Evolutionary conservation across 2,888 invertebrate species (phyloP).

Genomic region (Leptinotarsa peninsularis): DNA sequence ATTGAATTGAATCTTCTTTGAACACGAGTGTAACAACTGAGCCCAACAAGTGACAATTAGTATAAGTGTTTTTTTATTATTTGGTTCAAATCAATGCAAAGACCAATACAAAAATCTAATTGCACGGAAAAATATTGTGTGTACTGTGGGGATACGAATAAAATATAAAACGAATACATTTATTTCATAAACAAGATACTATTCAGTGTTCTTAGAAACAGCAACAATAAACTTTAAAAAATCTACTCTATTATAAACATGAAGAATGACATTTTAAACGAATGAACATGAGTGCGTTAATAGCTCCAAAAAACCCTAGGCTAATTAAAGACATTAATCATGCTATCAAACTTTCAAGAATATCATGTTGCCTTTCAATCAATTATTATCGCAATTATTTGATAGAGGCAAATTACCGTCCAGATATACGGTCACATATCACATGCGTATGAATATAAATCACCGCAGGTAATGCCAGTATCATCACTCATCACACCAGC

Average conservation of each 20-base stretch:
- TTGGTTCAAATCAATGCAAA: too few species aligned
- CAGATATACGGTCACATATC: constrained; percentile 31
- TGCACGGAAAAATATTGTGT: too few species aligned
- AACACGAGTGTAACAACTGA: too few species aligned
- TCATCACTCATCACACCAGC: constrained; percentile 28
- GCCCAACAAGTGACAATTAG: too few species aligned
- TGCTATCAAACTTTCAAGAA: constrained; percentile 17
- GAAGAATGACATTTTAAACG: not conserved
- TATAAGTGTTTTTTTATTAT: too few species aligned
- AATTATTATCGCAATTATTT: constrained; percentile 28
- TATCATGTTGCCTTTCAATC: constrained; percentile 22
- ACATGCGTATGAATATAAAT: constrained; percentile 30
- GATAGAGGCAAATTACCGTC: constrained; percentile 28
- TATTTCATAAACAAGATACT: too few species aligned
- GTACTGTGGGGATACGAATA: too few species aligned
- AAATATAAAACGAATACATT: too few species aligned
- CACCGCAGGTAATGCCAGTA: constrained; percentile 29
- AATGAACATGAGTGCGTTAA: not conserved
- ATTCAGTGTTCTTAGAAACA: not conserved
- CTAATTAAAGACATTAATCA: constrained; percentile 10
- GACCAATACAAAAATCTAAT: too few species aligned
- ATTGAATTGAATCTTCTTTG: too few species aligned
- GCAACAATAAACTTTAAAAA: not conserved
- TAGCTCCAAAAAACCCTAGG: not conserved
- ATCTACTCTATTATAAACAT: not conserved